Evolutionary conservation across 2,797 vertebrate genomes (phyloP), one percentile per base, ranked within the genome.

Genomic region (Cyclura pinguis): DNA sequence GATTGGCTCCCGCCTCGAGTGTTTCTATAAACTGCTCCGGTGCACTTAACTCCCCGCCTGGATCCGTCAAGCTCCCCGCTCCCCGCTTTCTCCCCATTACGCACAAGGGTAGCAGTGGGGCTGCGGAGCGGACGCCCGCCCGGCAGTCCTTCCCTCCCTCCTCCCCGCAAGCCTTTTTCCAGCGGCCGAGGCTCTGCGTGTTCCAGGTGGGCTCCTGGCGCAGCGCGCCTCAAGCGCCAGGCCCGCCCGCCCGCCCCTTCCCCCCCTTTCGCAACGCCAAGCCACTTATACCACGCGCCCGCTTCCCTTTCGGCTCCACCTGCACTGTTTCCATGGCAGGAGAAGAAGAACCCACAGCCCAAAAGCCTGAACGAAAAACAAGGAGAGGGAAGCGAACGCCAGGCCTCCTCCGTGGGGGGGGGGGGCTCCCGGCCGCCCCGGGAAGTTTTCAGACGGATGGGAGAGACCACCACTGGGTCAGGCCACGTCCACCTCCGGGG

Each of bases 1-100:
- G 93, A 93, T 95, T 90, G 96, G 96, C 91, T 50, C 93, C 93
- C 93, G 4, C 72, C 72, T 82, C 94, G 0, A 7, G 93, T 92
- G 96, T 94, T 4, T 27, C 76, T 85, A 95, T 94, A 94, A 95
- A 95, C 94, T 77, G 93, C 95, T 96, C 94, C 94, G 94, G 95
- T 5, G 95, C 95, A 96, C 96, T 96, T 85, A 93, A 96, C 90
- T 96, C 96, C 94, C 96, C 96, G 95, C 91, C 93, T 93, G 89
- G 95, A 95, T 94, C 74, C 0, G 95, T 95, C 76, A 85, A 92
- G 95, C 95, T 94, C 96, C 95, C 95, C 93, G 94, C 93, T 92
- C 90, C 10, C 38, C 24, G 5, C 20, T 62, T 20, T 6, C 20
- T 62, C 59, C 20, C 20, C 59, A 62, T 62, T 62, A 62, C 6